These are phyloP conservation scores for Ctenopoma kingsleyae DNA, from an alignment of 2,797 vertebrate genomes.

Conservation along the genomic window DNA sequence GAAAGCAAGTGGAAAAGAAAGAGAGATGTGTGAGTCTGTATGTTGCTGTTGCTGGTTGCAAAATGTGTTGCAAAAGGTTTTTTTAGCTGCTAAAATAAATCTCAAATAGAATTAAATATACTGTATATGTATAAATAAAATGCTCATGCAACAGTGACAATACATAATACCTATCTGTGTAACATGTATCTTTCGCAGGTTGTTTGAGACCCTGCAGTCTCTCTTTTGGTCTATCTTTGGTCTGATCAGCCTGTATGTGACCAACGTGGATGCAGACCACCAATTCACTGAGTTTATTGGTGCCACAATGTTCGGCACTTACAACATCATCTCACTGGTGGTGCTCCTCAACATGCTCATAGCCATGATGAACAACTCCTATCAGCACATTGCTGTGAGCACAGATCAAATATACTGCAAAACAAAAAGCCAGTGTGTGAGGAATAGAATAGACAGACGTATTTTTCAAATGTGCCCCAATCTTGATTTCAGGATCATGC, in stretches of 20 bases:
- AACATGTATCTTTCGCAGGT: slow-evolving; percentile 75
- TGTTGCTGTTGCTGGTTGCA: not conserved
- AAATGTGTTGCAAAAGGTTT: slow-evolving; percentile 17
- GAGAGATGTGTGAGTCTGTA: not conserved
- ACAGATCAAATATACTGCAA: not conserved
- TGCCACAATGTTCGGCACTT: slow-evolving; percentile 99
- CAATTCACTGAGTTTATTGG: slow-evolving; percentile 98
- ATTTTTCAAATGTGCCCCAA: not conserved
- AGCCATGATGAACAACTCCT: slow-evolving; percentile 99
- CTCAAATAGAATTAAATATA: slow-evolving; percentile 1
- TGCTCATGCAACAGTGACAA: not conserved
- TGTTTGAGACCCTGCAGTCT: slow-evolving; percentile 98
- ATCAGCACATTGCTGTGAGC: slow-evolving; percentile 97
- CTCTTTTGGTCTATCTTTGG: slow-evolving; percentile 99
- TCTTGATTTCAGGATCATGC: slow-evolving; percentile 91
- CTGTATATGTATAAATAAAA: not conserved
- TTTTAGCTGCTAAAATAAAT: slow-evolving; percentile 21
- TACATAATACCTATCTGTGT: not conserved
- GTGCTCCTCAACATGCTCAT: slow-evolving; percentile 99
- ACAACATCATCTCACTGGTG: slow-evolving; percentile 97
- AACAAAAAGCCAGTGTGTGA: not conserved
- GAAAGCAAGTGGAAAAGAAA: slow-evolving; percentile 10
- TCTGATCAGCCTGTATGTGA: slow-evolving; percentile 96
- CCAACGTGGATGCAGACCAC: slow-evolving; percentile 93
- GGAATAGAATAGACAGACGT: not conserved